Conservation (phyloP, 1,140 invertebrate genomes). For the Gonioctena quinquepunctata region DNA sequence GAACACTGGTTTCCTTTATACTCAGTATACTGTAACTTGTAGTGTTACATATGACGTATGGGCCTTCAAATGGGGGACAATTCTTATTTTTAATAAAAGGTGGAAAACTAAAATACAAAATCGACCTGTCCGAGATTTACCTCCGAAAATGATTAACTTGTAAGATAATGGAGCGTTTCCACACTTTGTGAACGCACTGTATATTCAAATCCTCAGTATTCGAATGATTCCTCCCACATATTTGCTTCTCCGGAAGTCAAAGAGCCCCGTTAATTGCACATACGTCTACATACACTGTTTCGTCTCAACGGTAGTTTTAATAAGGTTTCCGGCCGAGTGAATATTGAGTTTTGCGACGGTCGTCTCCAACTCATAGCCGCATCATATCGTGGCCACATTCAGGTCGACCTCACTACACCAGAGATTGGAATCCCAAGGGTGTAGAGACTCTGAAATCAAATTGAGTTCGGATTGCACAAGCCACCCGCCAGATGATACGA, state of each 20-base stretch:
- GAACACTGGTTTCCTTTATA: no score
- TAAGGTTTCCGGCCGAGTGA: conserved; percentile 55
- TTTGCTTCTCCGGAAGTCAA: not conserved
- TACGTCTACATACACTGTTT: conserved; percentile 30
- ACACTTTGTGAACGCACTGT: no score
- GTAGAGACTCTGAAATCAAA: conserved; percentile 50
- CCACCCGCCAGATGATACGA: conserved; percentile 8
- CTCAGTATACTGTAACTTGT: no score
- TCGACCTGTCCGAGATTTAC: no score
- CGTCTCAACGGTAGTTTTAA: conserved; percentile 52
- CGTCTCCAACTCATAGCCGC: conserved; percentile 35
- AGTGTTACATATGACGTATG: no score
- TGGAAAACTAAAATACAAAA: no score
- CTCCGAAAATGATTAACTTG: no score
- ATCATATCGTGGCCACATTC: conserved; percentile 49
- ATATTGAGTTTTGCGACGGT: conserved; percentile 53
- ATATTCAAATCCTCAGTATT: no score
- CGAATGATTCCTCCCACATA: no score
- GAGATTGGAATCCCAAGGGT: conserved; percentile 49
- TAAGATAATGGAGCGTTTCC: no score
- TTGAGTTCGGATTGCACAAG: conserved; percentile 52
- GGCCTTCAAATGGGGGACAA: no score
- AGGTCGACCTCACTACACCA: conserved; percentile 51
- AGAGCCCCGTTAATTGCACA: conserved; percentile 9
- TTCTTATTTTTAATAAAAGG: no score